Conservation (phyloP, 2,797 vertebrate genomes). For the Gadopsis marmoratus region DNA sequence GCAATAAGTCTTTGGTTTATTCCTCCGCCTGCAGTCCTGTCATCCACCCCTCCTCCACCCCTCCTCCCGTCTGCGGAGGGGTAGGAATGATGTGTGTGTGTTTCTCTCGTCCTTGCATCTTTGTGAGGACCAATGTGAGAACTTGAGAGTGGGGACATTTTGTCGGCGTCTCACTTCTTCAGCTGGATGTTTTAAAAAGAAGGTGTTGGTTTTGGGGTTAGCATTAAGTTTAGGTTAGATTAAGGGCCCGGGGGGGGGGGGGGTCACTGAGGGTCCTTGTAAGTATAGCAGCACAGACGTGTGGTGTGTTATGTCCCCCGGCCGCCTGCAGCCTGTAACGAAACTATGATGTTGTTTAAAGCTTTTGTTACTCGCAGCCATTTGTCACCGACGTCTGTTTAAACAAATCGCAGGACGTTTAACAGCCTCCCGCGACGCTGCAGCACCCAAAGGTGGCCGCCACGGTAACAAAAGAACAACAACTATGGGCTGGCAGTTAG, state of each 20-base stretch:
- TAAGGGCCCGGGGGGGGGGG: too few relatives aligned
- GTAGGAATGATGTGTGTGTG: background rate
- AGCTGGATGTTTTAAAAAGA: background rate
- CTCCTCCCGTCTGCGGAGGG: background rate
- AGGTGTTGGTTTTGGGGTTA: background rate
- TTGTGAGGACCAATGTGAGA: background rate
- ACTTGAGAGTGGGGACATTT: background rate
- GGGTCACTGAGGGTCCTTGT: background rate
- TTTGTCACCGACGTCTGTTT: constrained; percentile 41
- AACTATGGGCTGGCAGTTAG: background rate
- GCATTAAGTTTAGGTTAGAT: background rate
- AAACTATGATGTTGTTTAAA: constrained; percentile 42
- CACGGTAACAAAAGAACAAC: background rate
- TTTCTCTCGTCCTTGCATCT: background rate
- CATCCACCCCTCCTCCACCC: background rate
- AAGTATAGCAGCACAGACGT: background rate
- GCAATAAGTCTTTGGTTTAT: background rate
- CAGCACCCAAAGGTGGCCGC: background rate
- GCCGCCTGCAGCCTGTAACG: constrained; percentile 12
- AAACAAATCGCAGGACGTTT: constrained; percentile 44
- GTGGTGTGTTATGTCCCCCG: constrained; percentile 67
- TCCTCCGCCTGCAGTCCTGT: background rate
- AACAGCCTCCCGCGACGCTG: constrained; percentile 18
- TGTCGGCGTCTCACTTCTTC: background rate
- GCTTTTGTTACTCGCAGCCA: constrained; percentile 41